Evolutionary conservation across 2,113 vertebrate species (phyloP).

Genomic region (Axis porcinus): DNA sequence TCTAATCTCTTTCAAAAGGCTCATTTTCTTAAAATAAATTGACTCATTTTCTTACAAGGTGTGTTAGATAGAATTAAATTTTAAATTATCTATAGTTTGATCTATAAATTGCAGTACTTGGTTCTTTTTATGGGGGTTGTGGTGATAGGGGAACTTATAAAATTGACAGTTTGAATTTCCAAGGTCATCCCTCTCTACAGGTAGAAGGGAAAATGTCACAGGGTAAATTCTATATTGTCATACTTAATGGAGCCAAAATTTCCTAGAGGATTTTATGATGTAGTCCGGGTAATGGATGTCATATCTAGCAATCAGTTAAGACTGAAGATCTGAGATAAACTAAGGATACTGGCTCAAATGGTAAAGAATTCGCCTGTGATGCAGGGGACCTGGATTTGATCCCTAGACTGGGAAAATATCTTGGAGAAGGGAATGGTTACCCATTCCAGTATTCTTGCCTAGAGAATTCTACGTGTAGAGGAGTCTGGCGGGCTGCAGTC

Average conservation of each 20-base stretch:
- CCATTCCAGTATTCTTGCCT: neutral
- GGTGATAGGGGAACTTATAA: neutral
- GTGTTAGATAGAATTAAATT: neutral
- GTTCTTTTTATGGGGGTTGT: neutral
- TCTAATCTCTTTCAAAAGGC: neutral
- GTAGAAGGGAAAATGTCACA: neutral
- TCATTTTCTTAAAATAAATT: neutral
- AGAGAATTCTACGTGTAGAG: neutral
- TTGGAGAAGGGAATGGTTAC: neutral
- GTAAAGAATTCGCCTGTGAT: neutral
- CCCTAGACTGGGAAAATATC: neutral
- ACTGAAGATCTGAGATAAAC: neutral
- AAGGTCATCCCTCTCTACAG: neutral
- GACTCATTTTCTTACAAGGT: neutral
- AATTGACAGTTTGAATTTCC: neutral
- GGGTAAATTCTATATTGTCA: neutral
- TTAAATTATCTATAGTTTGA: neutral
- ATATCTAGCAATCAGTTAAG: neutral
- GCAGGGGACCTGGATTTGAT: neutral
- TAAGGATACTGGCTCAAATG: neutral
- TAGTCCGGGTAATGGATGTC: neutral
- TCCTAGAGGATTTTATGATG: neutral
- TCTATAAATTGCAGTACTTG: neutral
- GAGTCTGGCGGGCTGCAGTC: neutral
- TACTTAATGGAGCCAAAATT: neutral